Percentiles rank a stretch among this genome's conserved stretches.
These are phyloP conservation scores for Orientallactaga sibirica DNA, from an alignment of 2,797 vertebrate species.

Conservation along the genomic window DNA sequence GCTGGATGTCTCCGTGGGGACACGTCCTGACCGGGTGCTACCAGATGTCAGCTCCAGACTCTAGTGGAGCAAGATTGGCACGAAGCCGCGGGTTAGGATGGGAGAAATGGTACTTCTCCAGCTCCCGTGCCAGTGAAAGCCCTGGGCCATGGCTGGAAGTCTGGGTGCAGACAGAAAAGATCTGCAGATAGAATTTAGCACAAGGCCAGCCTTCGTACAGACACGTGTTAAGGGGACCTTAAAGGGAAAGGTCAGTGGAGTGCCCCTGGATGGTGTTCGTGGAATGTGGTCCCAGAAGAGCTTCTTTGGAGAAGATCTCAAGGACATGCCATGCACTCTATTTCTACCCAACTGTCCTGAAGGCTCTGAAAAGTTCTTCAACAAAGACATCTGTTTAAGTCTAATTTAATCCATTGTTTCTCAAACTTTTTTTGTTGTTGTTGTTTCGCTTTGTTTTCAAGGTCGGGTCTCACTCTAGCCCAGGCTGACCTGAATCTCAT, in stretches of 20 bases:
- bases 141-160: not conserved
- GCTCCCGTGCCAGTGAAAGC: not conserved
- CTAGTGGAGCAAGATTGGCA: not conserved
- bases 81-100: not conserved
- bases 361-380: conserved; percentile 33
- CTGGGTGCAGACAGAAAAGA: not conserved
- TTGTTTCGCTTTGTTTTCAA: no score
- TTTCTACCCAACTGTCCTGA: not conserved
- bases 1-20: not conserved
- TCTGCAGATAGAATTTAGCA: not conserved
- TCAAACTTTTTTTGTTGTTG: not conserved
- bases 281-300: not conserved
- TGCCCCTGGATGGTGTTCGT: not conserved
- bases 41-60: not conserved
- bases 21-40: not conserved
- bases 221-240: not conserved
- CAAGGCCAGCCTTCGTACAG: not conserved
- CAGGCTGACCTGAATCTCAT: no score
- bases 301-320: not conserved
- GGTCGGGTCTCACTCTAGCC: no score
- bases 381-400: not conserved
- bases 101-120: not conserved
- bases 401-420: not conserved
- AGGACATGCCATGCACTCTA: fast-evolving
- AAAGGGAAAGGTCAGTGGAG: not conserved